Percentiles rank a stretch among this genome's conserved stretches.
These are phyloP conservation scores for Dendrocincla fuliginosa DNA, from an alignment of 2,797 vertebrate genomes.

Conservation along the genomic window DNA sequence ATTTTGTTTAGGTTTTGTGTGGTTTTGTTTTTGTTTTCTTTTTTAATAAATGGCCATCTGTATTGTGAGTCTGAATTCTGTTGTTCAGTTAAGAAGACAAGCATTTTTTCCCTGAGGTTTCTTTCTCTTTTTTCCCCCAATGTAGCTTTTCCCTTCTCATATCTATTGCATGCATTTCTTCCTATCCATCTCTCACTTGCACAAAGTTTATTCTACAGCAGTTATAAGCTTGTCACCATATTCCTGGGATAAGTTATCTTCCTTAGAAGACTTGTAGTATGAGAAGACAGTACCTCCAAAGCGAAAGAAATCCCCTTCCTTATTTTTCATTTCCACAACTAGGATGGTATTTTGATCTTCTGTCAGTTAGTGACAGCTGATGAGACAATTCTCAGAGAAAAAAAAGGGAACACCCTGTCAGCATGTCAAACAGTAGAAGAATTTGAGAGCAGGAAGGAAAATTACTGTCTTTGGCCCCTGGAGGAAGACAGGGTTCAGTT, in stretches of 20 bases:
- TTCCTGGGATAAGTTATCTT: neutral
- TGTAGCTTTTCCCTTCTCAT: neutral
- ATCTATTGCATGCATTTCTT: neutral
- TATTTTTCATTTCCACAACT: neutral
- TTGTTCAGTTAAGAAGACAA: neutral
- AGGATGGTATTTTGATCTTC: neutral
- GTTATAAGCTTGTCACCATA: neutral
- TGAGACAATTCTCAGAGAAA: neutral
- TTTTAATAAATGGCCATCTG: neutral
- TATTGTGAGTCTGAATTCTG: neutral
- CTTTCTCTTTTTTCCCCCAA: neutral
- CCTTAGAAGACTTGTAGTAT: neutral
- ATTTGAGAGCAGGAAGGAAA: neutral
- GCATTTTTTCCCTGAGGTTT: neutral
- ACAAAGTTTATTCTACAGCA: neutral
- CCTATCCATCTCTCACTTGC: neutral
- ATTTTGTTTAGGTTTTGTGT: neutral
- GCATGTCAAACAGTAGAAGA: neutral
- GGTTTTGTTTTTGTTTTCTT: neutral
- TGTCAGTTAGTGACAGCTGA: neutral
- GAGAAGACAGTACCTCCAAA: neutral
- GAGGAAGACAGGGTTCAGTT: neutral
- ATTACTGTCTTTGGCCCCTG: accelerated
- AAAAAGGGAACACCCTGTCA: neutral
- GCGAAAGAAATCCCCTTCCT: neutral